Evolutionary conservation across 2,797 vertebrate genomes (phyloP).

Genomic region (Brotula barbata): DNA sequence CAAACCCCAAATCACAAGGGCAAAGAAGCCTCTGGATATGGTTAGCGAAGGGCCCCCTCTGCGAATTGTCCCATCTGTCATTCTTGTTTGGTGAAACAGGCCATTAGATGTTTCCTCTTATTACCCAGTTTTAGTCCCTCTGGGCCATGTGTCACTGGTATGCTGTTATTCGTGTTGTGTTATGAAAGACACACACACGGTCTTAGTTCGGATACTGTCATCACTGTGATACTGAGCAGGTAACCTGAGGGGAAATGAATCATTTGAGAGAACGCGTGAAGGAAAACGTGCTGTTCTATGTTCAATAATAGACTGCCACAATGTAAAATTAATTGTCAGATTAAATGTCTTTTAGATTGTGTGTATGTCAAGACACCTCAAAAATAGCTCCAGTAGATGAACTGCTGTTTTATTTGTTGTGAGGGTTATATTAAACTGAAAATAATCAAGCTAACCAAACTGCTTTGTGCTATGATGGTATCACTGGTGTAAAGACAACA

Average conservation of each 20-base stretch:
- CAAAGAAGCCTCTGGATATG: constrained; percentile 32
- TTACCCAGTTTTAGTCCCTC: constrained; percentile 23
- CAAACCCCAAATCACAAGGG: constrained; percentile 38
- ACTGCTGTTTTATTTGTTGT: no score
- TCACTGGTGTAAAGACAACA: no score
- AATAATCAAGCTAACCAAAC: no score
- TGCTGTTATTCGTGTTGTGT: constrained; percentile 45
- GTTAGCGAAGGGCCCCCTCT: constrained; percentile 14
- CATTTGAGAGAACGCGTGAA: background rate
- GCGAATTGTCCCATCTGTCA: constrained; percentile 33
- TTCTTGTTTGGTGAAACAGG: constrained; percentile 42
- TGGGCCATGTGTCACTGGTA: constrained; percentile 36
- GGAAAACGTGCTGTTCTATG: background rate
- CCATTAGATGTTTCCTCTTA: constrained; percentile 49
- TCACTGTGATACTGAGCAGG: no score
- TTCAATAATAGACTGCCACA: no score
- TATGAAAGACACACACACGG: constrained; percentile 23
- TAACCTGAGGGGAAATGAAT: no score
- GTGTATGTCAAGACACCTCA: no score
- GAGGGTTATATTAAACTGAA: no score
- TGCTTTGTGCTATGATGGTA: no score
- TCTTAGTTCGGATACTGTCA: constrained; percentile 32
- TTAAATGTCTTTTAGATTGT: no score
- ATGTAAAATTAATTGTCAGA: no score
- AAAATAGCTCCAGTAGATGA: no score